Conservation (phyloP, 1,140 invertebrate genomes). For the Pemphigus obesinymphae region DNA sequence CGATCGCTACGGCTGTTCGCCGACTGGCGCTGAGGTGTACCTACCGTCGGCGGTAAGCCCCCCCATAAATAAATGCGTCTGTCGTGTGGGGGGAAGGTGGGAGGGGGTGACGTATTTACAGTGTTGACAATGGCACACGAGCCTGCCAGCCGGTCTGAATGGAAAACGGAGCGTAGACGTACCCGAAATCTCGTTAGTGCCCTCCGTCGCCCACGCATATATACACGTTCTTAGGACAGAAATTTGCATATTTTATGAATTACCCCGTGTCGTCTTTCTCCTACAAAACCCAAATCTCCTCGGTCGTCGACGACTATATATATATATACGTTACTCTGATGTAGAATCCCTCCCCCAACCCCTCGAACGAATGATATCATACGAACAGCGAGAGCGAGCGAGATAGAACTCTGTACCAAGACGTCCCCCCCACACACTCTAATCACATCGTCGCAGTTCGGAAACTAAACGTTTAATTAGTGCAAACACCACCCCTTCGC, state of each 20-base stretch:
- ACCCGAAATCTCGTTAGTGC: slow-evolving; percentile 10
- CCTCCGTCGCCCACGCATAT: background rate
- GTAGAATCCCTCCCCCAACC: background rate
- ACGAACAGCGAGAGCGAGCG: too few relatives aligned
- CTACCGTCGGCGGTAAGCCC: background rate
- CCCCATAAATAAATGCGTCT: background rate
- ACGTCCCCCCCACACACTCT: background rate
- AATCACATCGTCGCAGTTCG: background rate
- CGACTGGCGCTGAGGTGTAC: background rate
- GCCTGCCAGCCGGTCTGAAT: background rate
- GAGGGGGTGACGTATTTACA: background rate
- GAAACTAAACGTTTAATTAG: slow-evolving; percentile 37
- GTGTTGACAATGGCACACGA: background rate
- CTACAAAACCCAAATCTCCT: background rate
- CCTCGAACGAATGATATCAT: too few relatives aligned
- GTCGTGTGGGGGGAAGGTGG: background rate
- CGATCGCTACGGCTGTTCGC: background rate
- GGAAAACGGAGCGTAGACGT: background rate
- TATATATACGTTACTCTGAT: background rate
- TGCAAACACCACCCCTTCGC: background rate
- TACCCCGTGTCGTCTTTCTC: background rate
- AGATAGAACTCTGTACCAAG: background rate
- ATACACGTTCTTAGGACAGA: background rate
- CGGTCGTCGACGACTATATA: background rate
- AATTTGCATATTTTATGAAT: slow-evolving; percentile 38